phyloP scores from a whole-genome alignment of 2,113 vertebrate genomes.

The Columba janthina region DNA sequence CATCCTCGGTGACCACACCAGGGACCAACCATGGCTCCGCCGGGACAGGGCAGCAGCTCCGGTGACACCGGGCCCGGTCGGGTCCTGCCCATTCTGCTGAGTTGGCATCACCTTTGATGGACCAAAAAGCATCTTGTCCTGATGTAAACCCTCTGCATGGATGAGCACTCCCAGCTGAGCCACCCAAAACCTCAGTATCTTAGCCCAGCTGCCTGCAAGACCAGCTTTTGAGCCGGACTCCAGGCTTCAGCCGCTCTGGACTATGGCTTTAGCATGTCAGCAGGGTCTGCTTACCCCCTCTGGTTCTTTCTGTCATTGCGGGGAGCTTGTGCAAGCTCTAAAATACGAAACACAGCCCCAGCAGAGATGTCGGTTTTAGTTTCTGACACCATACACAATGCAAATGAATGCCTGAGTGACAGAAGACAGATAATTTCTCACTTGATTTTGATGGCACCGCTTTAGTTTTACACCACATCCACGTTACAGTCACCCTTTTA shows the following conservation, averaged over 20 bases:
- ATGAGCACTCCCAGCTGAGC: not conserved
- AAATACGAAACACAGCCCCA: not conserved
- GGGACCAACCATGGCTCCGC: accelerated
- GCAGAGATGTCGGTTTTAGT: not conserved
- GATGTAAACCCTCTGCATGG: accelerated
- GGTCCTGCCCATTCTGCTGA: not conserved
- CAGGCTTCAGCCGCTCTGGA: not conserved
- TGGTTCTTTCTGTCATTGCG: not conserved
- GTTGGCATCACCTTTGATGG: accelerated
- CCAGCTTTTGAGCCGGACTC: not conserved
- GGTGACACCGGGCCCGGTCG: accelerated
- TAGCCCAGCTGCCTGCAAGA: not conserved
- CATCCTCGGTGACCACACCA: accelerated
- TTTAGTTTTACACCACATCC: constrained; percentile 12
- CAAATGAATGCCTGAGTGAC: not conserved
- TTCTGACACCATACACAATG: constrained; percentile 3
- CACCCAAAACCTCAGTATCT: not conserved
- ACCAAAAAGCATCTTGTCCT: not conserved
- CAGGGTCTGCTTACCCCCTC: too few relatives aligned
- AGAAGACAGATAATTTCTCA: not conserved
- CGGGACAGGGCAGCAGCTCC: too few relatives aligned
- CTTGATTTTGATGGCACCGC: not conserved
- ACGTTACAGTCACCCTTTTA: not conserved
- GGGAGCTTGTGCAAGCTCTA: not conserved
- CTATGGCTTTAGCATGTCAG: accelerated